Evolutionary conservation across 2,888 invertebrate species (phyloP).

Genomic region (Steinernema carpocapsae): DNA sequence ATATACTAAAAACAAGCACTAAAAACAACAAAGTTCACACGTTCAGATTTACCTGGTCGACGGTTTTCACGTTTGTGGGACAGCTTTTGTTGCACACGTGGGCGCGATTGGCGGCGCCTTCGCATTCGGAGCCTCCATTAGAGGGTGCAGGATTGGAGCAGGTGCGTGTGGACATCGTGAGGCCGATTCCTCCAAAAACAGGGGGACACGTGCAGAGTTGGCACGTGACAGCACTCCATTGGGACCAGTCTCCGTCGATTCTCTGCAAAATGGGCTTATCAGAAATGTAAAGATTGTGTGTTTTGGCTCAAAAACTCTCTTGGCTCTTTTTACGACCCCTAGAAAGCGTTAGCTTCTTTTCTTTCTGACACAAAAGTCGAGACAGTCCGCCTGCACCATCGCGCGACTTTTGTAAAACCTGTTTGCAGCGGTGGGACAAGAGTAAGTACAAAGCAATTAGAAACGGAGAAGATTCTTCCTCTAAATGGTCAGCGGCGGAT

Average conservation of each 20-base stretch:
- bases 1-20: slow-evolving; percentile 57
- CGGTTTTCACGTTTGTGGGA: slow-evolving; percentile 47
- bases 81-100: slow-evolving; percentile 63
- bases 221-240: slow-evolving; percentile 62
- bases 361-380: too few relatives aligned
- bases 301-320: background rate
- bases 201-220: slow-evolving; percentile 61
- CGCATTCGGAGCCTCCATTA: slow-evolving; percentile 67
- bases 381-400: too few relatives aligned
- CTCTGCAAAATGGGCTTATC: slow-evolving; percentile 47
- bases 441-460: slow-evolving; percentile 1
- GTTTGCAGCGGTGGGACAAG: background rate
- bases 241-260: slow-evolving; percentile 66
- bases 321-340: too few relatives aligned
- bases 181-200: slow-evolving; percentile 54
- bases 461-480: too few relatives aligned
- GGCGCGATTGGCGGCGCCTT: slow-evolving; percentile 57
- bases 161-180: slow-evolving; percentile 47
- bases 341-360: too few relatives aligned
- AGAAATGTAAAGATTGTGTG: slow-evolving; percentile 10
- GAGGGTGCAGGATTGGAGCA: slow-evolving; percentile 65
- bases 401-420: too few relatives aligned
- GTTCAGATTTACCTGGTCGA: slow-evolving; percentile 57
- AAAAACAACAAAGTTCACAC: background rate
- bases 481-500: background rate